Evolutionary conservation across 2,797 vertebrate species (phyloP), one percentile per base, ranked within the genome.

Genomic region (Myoxocephalus aenaeus): DNA sequence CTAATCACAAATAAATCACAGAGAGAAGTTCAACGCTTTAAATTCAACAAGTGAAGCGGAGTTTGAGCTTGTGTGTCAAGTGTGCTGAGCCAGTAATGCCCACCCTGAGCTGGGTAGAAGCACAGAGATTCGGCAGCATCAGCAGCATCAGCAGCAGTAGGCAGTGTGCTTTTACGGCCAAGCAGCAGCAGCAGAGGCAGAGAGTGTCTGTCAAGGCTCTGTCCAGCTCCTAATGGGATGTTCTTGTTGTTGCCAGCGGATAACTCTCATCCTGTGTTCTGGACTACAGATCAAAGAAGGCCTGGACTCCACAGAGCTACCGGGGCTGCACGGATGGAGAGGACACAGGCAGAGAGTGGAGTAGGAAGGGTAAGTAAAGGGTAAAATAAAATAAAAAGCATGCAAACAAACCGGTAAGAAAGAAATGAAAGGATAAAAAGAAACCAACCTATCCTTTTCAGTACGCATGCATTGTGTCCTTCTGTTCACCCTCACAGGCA

Each of bases 181-280:
- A 79, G 77, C 80, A 78, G 74, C 69, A 72, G 64, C 64, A 53
- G 72, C 69, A 70, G 75, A 25, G 48, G 65, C 79, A 77, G 50
- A 81, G 82, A 82, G 79, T 58, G 80, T 82, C 86, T 90, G 85
- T 87, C 84, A 88, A 82, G 79, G 75, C 85, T 89, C 80, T 85
- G 86, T 91, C 87, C 92, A 80, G 89, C 79, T 88, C 85, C 78
- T 92, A 93, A 93, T 92, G 84, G 91, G 92, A 93, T 93, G 90
- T 93, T 93, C 91, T 93, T 92, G 92, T 92, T 92, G 90, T 87
- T 90, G 91, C 87, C 87, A 92, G 90, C 62, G 84, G 90, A 93
- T 91, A 87, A 91, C 82, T 83, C 92, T 92, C 89, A 93, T 93
- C 90, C 90, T 92, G 91, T 93, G 91, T 91, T 93, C 91, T 94